phyloP scores from a whole-genome alignment of 2,113 vertebrate genomes.

The Pandion haliaetus region DNA sequence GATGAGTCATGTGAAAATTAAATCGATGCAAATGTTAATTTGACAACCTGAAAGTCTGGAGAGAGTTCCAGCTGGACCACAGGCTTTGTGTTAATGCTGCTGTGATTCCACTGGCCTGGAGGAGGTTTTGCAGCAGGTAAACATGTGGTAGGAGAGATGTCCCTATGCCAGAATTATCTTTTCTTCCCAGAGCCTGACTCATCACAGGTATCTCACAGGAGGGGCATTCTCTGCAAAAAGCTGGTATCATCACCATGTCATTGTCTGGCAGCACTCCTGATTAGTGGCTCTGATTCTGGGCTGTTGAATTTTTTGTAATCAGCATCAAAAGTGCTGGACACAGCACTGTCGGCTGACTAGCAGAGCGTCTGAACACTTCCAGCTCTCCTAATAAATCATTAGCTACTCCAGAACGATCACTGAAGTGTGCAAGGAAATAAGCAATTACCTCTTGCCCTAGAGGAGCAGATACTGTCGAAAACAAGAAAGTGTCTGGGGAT shows the following conservation, averaged over 20 bases:
- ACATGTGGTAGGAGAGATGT: background rate
- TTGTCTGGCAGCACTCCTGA: background rate
- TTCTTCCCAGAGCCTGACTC: background rate
- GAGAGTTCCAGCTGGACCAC: background rate
- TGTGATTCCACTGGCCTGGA: background rate
- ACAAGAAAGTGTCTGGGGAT: background rate
- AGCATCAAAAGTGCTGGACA: background rate
- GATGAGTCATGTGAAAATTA: slow-evolving; percentile 58
- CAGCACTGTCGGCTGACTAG: background rate
- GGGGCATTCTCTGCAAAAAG: background rate
- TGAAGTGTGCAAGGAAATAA: slow-evolving; percentile 33
- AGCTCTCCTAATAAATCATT: slow-evolving; percentile 36
- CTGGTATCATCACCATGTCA: background rate
- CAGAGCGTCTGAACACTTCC: background rate
- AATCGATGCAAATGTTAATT: slow-evolving; percentile 53
- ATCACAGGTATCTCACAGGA: background rate
- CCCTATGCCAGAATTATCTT: background rate
- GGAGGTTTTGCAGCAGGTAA: background rate
- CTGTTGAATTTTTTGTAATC: background rate
- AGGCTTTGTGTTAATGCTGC: background rate
- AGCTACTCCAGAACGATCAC: background rate
- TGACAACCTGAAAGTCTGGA: background rate
- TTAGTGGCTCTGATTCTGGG: background rate
- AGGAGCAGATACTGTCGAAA: slow-evolving; percentile 5
- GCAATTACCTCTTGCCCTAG: slow-evolving; percentile 49